Evolutionary conservation across 30 jellyfish, hydroid and myxozoan genomes (phyloP).

Genomic region (Aurelia aurita): DNA sequence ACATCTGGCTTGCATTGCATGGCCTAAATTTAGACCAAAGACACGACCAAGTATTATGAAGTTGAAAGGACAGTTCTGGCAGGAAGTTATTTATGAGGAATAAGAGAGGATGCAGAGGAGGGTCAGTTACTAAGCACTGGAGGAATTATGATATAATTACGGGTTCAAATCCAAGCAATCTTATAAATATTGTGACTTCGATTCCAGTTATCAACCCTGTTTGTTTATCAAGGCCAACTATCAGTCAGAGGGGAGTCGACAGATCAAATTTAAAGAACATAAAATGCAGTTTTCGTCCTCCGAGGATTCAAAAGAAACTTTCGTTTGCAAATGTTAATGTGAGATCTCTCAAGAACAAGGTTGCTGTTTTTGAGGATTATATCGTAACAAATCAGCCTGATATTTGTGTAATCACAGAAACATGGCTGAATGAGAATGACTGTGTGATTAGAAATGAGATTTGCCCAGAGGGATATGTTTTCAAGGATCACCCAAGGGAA

Average conservation of each 20-base stretch:
- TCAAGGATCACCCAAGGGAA: conserved; percentile 55
- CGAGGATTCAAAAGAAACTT: conserved; percentile 36
- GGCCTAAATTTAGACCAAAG: conserved; percentile 49
- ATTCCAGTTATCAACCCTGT: conserved; percentile 22
- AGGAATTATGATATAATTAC: conserved; percentile 19
- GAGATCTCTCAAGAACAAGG: conserved; percentile 46
- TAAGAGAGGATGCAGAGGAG: conserved; percentile 50
- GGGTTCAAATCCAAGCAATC: conserved; percentile 6
- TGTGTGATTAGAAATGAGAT: conserved; percentile 50
- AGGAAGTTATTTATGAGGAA: conserved; percentile 41
- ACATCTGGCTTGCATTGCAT: conserved; percentile 11
- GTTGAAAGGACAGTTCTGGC: conserved; percentile 13
- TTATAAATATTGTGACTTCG: conserved; percentile 17
- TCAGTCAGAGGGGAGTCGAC: conserved; percentile 19
- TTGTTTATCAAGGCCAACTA: conserved; percentile 1
- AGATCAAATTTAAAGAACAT: conserved; percentile 4
- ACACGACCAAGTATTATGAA: conserved; percentile 19
- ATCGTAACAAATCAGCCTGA: conserved; percentile 10
- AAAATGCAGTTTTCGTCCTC: conserved; percentile 3
- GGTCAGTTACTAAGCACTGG: conserved; percentile 24
- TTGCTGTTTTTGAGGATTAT: conserved; percentile 40
- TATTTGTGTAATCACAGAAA: conserved; percentile 36
- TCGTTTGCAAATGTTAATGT: conserved; percentile 32
- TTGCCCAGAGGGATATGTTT: conserved; percentile 30
- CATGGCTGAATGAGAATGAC: conserved; percentile 48